These are phyloP conservation scores for Acheta domesticus DNA, from an alignment of 2,888 invertebrate genomes.

Conservation along the genomic window DNA sequence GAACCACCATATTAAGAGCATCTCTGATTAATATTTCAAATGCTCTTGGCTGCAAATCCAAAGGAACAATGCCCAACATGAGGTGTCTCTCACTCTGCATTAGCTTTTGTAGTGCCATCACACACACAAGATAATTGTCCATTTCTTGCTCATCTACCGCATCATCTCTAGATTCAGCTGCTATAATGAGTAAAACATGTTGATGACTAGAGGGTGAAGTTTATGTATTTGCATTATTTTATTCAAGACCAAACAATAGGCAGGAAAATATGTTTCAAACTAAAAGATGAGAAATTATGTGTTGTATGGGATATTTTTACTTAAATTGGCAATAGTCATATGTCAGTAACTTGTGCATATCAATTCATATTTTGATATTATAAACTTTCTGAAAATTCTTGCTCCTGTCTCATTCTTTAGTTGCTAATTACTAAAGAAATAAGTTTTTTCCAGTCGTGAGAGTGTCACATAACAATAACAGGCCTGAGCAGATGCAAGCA, in stretches of 20 bases:
- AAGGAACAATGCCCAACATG: constrained; percentile 80
- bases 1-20: constrained; percentile 78
- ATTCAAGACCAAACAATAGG: neutral
- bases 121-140: constrained; percentile 76
- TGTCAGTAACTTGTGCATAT: too few relatives aligned
- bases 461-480: too few relatives aligned
- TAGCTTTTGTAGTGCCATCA: constrained; percentile 77
- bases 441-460: too few relatives aligned
- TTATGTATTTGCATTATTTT: neutral
- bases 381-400: too few relatives aligned
- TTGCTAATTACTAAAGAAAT: too few relatives aligned
- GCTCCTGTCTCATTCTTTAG: too few relatives aligned
- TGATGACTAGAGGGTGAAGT: neutral
- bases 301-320: too few relatives aligned
- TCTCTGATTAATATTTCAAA: constrained; percentile 80
- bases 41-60: constrained; percentile 74
- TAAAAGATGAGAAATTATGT: too few relatives aligned
- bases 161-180: constrained; percentile 54
- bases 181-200: constrained; percentile 32
- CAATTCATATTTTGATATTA: too few relatives aligned
- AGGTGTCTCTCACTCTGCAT: constrained; percentile 83
- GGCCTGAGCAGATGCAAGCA: too few relatives aligned
- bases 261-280: too few relatives aligned
- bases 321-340: too few relatives aligned
- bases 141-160: constrained; percentile 73